These are phyloP conservation scores for Pygocentrus nattereri DNA, from an alignment of 2,797 vertebrate species.

Conservation along the genomic window DNA sequence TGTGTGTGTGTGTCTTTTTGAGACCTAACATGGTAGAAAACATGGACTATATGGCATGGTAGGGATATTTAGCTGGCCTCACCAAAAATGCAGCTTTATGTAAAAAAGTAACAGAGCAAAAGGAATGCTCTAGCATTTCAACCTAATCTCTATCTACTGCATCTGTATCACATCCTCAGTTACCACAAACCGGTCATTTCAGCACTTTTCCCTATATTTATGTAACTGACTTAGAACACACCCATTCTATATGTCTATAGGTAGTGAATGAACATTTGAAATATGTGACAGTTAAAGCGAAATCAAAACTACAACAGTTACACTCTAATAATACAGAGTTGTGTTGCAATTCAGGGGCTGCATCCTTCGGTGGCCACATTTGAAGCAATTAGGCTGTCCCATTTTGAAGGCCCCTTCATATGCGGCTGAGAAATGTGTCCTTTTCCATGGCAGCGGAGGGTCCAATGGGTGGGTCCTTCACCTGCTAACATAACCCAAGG, in stretches of 20 bases:
- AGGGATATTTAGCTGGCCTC: neutral
- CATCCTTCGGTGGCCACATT: too few species aligned
- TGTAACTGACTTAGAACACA: too few species aligned
- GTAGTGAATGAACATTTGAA: neutral
- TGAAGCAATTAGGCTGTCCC: too few species aligned
- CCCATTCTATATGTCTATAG: neutral
- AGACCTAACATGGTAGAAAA: neutral
- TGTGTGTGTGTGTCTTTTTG: neutral
- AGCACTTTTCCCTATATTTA: neutral
- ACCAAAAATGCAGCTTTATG: too few species aligned
- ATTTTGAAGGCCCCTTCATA: too few species aligned
- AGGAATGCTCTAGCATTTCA: neutral
- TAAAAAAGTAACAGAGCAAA: neutral
- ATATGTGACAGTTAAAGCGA: neutral
- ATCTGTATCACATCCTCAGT: neutral
- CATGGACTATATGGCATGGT: neutral
- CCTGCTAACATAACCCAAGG: too few species aligned
- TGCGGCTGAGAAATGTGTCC: too few species aligned
- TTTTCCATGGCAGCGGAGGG: too few species aligned
- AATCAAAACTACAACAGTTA: too few species aligned
- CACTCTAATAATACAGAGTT: too few species aligned
- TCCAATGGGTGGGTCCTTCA: too few species aligned
- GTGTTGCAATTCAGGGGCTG: too few species aligned
- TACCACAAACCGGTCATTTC: neutral
- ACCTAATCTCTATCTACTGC: neutral